phyloP scores from a whole-genome alignment of 2,888 invertebrate species.

The Odontocolon sp. region DNA sequence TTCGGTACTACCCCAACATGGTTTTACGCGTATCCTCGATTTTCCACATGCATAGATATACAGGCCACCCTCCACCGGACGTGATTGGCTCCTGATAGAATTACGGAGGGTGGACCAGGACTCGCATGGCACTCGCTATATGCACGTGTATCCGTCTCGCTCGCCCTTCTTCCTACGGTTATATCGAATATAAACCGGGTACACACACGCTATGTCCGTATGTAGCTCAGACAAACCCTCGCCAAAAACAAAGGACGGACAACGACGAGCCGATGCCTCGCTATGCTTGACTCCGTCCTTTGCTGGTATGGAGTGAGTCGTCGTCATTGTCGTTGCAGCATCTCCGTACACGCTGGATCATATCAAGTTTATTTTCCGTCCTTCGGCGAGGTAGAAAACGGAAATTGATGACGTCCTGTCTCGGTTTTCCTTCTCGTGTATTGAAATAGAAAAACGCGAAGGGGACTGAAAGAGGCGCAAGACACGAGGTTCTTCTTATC shows the following conservation, averaged over 20 bases:
- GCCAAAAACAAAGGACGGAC: constrained; percentile 72
- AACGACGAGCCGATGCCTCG: constrained; percentile 43
- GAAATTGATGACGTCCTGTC: constrained; percentile 59
- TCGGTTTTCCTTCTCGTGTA: constrained; percentile 28
- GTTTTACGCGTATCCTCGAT: constrained; percentile 62
- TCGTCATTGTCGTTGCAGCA: constrained; percentile 61
- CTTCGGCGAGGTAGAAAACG: constrained; percentile 71
- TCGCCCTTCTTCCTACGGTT: constrained; percentile 2
- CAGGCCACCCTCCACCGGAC: constrained; percentile 72
- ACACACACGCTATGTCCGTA: constrained; percentile 16
- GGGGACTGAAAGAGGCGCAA: background rate
- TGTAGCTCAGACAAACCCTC: constrained; percentile 64
- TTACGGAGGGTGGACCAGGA: constrained; percentile 75
- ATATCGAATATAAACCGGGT: constrained; percentile 12
- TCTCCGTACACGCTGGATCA: constrained; percentile 70
- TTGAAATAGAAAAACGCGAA: constrained; percentile 17
- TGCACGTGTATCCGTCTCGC: background rate
- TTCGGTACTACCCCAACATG: constrained; percentile 46
- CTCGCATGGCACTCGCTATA: constrained; percentile 19
- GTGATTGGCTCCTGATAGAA: constrained; percentile 80
- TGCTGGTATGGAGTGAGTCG: constrained; percentile 15
- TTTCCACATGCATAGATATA: constrained; percentile 71
- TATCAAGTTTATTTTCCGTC: constrained; percentile 71
- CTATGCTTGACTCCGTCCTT: constrained; percentile 21
- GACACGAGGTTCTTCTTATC: background rate